Conservation (phyloP, 2,113 vertebrate species). For the Nothoprocta pentlandii region DNA sequence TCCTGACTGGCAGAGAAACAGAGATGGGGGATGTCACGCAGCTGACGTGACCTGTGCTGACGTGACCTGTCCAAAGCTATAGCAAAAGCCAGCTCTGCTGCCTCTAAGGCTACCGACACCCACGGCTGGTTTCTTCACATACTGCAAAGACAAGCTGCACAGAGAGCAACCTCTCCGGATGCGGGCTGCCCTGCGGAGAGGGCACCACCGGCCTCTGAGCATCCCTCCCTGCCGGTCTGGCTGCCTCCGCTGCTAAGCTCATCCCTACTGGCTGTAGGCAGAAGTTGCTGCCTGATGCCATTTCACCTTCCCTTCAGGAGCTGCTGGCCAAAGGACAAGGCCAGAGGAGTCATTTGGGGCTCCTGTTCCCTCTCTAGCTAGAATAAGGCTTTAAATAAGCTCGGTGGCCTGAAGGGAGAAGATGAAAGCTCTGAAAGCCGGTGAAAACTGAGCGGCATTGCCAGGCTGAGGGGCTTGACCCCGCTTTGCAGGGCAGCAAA, state of each 20-base stretch:
- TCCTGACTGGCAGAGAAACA: slow-evolving; percentile 70
- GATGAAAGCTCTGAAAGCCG: not conserved
- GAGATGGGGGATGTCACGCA: not conserved
- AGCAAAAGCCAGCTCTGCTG: not conserved
- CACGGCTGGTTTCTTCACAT: not conserved
- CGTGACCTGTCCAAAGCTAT: no score
- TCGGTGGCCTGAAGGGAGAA: not conserved
- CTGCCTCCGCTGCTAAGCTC: not conserved
- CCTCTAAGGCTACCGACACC: not conserved
- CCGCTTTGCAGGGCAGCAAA: no score
- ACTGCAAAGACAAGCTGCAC: not conserved
- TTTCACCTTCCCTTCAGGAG: not conserved
- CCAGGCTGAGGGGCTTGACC: not conserved
- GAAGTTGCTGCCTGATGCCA: fast-evolving
- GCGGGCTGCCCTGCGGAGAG: not conserved
- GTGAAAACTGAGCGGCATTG: no score
- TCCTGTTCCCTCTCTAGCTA: not conserved
- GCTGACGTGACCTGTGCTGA: no score
- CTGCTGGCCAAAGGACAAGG: not conserved
- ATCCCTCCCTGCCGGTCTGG: not conserved
- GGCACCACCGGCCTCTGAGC: not conserved
- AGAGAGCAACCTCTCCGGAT: not conserved
- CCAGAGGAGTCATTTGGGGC: not conserved
- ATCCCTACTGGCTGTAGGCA: not conserved
- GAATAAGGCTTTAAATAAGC: no score